Conservation (phyloP, 1,140 invertebrate genomes). For the Limonius californicus region DNA sequence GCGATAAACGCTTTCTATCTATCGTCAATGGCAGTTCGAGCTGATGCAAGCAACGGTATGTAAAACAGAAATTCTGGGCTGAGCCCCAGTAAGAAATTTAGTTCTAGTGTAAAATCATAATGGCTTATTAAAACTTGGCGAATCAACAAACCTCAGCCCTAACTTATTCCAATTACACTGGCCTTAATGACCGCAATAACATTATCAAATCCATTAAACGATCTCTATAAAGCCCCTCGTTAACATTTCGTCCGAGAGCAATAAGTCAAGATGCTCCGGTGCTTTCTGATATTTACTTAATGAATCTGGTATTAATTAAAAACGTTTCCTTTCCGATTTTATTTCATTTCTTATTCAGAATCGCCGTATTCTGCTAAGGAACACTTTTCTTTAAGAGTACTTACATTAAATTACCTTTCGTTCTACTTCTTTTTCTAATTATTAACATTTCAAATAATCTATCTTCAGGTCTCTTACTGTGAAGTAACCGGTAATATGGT, state of each 20-base stretch:
- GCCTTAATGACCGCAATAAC: constrained; percentile 33
- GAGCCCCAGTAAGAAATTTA: constrained; percentile 3
- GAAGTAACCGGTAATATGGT: too few species aligned
- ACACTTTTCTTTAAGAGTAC: too few species aligned
- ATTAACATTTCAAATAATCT: too few species aligned
- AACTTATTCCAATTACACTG: constrained; percentile 31
- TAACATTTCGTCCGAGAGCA: constrained; percentile 15
- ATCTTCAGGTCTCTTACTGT: too few species aligned
- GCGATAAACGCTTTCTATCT: background rate
- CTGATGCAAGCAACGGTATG: background rate
- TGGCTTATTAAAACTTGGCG: constrained; percentile 33
- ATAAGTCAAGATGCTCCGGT: background rate
- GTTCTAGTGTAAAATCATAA: constrained; percentile 27
- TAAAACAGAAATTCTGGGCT: background rate
- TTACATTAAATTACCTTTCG: too few species aligned
- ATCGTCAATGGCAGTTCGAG: background rate
- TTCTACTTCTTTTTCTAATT: too few species aligned
- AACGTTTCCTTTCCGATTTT: background rate
- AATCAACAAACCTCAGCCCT: constrained; percentile 30
- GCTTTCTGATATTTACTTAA: constrained; percentile 5
- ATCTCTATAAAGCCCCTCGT: constrained; percentile 18
- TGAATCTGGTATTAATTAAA: background rate
- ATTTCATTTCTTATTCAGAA: background rate
- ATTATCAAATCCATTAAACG: constrained; percentile 35
- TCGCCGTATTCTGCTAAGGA: too few species aligned